These are phyloP conservation scores for Plestiodon gilberti DNA, from an alignment of 2,113 vertebrate species.

Conservation along the genomic window DNA sequence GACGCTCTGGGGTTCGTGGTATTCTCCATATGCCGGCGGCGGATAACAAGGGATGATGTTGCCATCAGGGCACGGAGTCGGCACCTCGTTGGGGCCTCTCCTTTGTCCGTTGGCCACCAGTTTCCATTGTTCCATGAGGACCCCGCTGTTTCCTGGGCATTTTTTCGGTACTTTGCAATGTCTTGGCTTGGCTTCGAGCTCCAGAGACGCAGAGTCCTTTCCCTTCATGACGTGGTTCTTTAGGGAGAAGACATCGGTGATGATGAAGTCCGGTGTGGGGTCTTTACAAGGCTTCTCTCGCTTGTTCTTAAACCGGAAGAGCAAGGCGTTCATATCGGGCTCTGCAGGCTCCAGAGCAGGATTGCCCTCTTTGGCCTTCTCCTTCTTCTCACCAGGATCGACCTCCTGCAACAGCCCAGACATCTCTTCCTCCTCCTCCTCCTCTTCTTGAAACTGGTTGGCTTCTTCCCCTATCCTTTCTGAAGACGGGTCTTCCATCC, in stretches of 20 bases:
- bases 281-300: constrained; percentile 74
- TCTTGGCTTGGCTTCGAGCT: constrained; percentile 83
- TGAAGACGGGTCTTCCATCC: constrained; percentile 44
- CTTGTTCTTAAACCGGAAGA: constrained; percentile 64
- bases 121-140: constrained; percentile 88
- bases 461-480: constrained; percentile 64
- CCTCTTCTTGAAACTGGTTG: constrained; percentile 68
- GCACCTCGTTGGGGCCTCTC: constrained; percentile 69
- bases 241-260: constrained; percentile 84
- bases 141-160: constrained; percentile 71
- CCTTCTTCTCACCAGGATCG: constrained; percentile 60
- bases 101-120: constrained; percentile 77
- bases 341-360: constrained; percentile 30
- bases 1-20: constrained; percentile 85
- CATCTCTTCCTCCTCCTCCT: constrained; percentile 68
- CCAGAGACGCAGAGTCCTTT: constrained; percentile 62
- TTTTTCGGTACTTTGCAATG: constrained; percentile 83
- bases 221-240: constrained; percentile 78
- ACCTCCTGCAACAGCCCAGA: constrained; percentile 59
- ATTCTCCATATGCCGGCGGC: constrained; percentile 81
- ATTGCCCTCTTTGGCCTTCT: constrained; percentile 18
- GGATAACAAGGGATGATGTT: constrained; percentile 88
- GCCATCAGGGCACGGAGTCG: constrained; percentile 64
- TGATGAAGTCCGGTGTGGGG: constrained; percentile 80
- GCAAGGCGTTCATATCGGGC: constrained; percentile 54